Evolutionary conservation across 2,888 invertebrate genomes (phyloP).

Genomic region (Epinotia demarniana): DNA sequence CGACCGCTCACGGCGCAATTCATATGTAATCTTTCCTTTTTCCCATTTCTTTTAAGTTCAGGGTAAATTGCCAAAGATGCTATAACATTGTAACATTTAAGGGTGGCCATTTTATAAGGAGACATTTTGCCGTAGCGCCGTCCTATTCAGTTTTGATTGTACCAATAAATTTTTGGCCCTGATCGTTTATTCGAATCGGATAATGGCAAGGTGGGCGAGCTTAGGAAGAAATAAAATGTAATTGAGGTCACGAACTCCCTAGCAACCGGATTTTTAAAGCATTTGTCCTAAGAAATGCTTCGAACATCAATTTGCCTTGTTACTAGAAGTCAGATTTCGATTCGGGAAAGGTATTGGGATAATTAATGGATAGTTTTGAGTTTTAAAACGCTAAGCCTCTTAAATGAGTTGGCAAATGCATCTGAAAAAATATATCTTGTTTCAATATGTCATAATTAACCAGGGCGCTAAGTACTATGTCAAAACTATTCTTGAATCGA

Average conservation of each 20-base stretch:
- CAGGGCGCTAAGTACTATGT: no score
- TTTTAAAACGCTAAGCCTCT: no score
- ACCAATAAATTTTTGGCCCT: conserved; percentile 39
- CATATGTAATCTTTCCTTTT: not conserved
- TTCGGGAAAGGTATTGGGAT: not conserved
- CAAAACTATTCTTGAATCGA: no score
- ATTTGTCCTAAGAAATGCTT: not conserved
- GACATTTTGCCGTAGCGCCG: conserved; percentile 37
- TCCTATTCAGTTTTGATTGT: conserved; percentile 43
- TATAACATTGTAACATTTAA: conserved; percentile 61
- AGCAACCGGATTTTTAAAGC: conserved; percentile 10
- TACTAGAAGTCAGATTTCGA: not conserved
- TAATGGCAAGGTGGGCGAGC: conserved; percentile 28
- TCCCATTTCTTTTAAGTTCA: conserved; percentile 32
- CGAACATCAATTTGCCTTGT: not conserved
- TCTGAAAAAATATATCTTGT: no score
- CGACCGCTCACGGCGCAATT: not conserved
- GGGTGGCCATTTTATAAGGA: conserved; percentile 58
- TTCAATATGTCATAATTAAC: no score
- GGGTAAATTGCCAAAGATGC: conserved; percentile 47
- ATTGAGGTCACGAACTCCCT: conserved; percentile 28
- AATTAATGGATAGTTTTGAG: no score
- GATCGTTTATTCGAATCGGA: conserved; percentile 36
- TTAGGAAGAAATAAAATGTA: conserved; percentile 24
- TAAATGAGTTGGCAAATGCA: no score